phyloP scores from a whole-genome alignment of 2,888 invertebrate genomes.

The Merodon equestris region DNA sequence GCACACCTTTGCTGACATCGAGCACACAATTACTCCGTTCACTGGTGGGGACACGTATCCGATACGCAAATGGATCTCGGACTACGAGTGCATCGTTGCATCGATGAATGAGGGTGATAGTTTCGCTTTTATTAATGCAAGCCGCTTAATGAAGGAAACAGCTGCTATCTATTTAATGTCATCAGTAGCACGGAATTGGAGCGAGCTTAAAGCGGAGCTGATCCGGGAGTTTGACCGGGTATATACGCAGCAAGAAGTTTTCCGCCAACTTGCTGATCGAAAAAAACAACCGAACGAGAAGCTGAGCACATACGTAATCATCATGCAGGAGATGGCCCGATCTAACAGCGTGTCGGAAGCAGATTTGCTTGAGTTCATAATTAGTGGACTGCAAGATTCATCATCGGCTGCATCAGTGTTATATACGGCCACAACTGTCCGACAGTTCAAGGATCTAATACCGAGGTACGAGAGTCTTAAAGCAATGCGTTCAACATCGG shows the following conservation, averaged over 20 bases:
- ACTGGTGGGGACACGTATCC: background rate
- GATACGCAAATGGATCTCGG: constrained; percentile 1
- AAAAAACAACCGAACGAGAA: constrained; percentile 1
- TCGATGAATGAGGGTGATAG: background rate
- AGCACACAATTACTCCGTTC: background rate
- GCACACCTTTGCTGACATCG: constrained; percentile 8
- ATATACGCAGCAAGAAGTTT: constrained; percentile 12
- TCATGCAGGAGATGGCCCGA: constrained; percentile 1
- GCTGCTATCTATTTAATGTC: constrained; percentile 8
- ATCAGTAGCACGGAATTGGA: background rate
- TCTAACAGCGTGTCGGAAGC: background rate
- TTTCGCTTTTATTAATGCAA: background rate
- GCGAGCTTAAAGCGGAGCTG: background rate
- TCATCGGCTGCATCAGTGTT: background rate
- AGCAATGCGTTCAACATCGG: constrained; percentile 3
- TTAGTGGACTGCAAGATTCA: constrained; percentile 7
- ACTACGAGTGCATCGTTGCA: background rate
- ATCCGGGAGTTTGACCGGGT: constrained; percentile 5
- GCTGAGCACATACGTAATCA: background rate
- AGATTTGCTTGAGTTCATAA: constrained; percentile 9
- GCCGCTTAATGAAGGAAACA: constrained; percentile 1
- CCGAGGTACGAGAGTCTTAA: background rate
- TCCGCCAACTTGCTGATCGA: background rate
- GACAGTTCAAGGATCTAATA: background rate
- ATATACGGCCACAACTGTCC: constrained; percentile 7